These are phyloP conservation scores for Momotus momota DNA, from an alignment of 2,797 vertebrate genomes.

Conservation along the genomic window DNA sequence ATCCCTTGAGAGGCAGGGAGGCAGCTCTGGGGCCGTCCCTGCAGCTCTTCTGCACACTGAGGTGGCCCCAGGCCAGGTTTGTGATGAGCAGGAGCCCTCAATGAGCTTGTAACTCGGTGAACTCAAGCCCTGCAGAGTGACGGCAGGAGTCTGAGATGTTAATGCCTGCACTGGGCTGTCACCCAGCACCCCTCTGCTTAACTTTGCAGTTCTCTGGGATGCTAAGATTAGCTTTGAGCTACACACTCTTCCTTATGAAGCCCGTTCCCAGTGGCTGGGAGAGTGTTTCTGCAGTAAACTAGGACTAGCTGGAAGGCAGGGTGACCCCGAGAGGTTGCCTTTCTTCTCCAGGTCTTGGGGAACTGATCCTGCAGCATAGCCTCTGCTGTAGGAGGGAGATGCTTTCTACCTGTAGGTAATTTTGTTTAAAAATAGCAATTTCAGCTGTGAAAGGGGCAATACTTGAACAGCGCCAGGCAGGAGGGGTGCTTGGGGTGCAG, in stretches of 20 bases:
- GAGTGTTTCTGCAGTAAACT: slow-evolving; percentile 12
- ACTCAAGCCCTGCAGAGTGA: background rate
- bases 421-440: background rate
- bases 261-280: background rate
- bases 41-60: background rate
- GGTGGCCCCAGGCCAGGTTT: background rate
- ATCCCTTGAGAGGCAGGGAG: background rate
- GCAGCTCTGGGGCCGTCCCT: background rate
- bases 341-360: background rate
- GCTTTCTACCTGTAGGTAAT: background rate
- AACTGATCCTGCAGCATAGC: background rate
- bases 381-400: background rate
- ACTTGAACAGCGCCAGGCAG: background rate
- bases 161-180: background rate
- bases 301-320: background rate
- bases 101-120: background rate
- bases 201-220: background rate
- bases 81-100: background rate
- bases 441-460: background rate
- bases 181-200: slow-evolving; percentile 20
- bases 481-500: background rate
- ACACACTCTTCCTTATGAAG: slow-evolving; percentile 7
- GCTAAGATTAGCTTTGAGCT: slow-evolving; percentile 56
- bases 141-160: background rate
- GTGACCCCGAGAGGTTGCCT: background rate